Evolutionary conservation across 2,888 invertebrate genomes (phyloP).

Genomic region (Tyria jacobaeae): DNA sequence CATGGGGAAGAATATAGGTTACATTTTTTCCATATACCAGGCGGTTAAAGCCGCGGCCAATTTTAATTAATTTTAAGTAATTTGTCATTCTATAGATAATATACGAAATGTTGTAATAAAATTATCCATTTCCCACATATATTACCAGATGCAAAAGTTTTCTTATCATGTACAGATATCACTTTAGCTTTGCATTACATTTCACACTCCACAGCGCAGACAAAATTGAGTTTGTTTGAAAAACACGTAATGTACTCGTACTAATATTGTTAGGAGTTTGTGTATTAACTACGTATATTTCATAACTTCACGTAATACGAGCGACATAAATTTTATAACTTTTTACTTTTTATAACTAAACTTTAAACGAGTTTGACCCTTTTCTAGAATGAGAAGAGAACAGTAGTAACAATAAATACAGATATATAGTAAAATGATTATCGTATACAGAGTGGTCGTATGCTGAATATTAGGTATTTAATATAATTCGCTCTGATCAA

Average conservation of each 20-base stretch:
- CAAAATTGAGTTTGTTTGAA: slow-evolving; percentile 24
- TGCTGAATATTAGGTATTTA: background rate
- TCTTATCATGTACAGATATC: slow-evolving; percentile 6
- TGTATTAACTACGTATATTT: background rate
- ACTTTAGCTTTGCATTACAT: slow-evolving; percentile 36
- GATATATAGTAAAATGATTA: too few relatives aligned
- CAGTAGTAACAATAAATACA: too few relatives aligned
- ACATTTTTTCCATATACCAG: too few relatives aligned
- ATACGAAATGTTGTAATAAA: background rate
- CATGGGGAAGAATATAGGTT: too few relatives aligned
- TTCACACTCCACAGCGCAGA: slow-evolving; percentile 32
- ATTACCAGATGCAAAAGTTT: background rate
- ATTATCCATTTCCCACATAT: background rate
- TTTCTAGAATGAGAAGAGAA: too few relatives aligned
- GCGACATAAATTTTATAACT: background rate
- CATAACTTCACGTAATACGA: background rate
- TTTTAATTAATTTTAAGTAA: too few relatives aligned
- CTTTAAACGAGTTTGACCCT: too few relatives aligned
- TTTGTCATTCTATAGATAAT: too few relatives aligned
- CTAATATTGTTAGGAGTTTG: slow-evolving; percentile 3
- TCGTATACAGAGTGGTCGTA: background rate
- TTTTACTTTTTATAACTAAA: background rate
- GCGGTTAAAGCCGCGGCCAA: too few relatives aligned
- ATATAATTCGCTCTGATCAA: too few relatives aligned
- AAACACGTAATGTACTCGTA: slow-evolving; percentile 28